phyloP scores from a whole-genome alignment of 2,888 invertebrate species.

The Cyclophora albipunctata region DNA sequence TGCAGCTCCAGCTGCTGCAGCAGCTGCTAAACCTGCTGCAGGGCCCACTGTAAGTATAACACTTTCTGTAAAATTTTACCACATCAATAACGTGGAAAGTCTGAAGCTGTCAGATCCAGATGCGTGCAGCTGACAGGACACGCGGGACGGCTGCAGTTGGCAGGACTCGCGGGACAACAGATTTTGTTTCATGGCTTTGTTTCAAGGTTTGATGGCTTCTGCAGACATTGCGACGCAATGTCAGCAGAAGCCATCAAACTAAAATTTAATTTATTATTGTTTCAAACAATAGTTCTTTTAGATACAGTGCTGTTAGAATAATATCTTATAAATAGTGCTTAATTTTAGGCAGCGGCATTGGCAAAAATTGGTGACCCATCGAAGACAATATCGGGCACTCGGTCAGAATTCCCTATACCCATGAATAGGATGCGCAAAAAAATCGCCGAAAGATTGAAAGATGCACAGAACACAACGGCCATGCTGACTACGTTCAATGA shows the following conservation, averaged over 20 bases:
- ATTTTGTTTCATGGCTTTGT: no score
- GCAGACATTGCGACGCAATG: no score
- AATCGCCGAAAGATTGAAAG: conserved; percentile 96
- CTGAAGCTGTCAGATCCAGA: background rate
- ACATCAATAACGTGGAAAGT: background rate
- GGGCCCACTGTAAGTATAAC: conserved; percentile 16
- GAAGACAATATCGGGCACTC: conserved; percentile 88
- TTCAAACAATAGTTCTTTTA: no score
- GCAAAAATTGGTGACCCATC: conserved; percentile 80
- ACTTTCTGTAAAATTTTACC: background rate
- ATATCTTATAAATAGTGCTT: conserved; percentile 23
- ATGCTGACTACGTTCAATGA: conserved; percentile 99
- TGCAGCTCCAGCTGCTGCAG: conserved; percentile 14
- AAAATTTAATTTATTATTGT: no score
- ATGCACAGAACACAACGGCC: conserved; percentile 98
- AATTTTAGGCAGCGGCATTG: conserved; percentile 70
- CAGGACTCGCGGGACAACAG: no score
- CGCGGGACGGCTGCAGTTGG: no score
- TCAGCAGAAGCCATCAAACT: no score
- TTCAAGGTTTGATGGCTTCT: no score
- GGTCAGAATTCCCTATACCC: conserved; percentile 95
- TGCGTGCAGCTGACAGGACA: no score
- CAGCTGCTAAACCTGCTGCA: conserved; percentile 10
- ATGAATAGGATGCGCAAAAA: conserved; percentile 98
- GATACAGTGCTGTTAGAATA: no score